phyloP scores from a whole-genome alignment of 1,140 invertebrate genomes.

The Planococcus citri region DNA sequence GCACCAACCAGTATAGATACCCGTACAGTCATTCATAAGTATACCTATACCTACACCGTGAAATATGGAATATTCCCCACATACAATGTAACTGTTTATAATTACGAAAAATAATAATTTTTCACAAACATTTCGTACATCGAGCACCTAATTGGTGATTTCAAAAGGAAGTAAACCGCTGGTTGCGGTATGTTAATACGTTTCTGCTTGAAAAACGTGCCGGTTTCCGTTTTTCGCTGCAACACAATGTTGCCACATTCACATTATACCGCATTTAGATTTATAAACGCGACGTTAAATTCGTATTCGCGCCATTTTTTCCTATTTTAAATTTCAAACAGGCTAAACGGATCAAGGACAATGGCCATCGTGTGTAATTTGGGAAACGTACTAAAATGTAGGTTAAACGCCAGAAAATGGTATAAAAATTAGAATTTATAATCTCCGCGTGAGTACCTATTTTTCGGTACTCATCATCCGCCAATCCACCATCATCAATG shows the following conservation, averaged over 20 bases:
- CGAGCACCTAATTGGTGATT: background rate
- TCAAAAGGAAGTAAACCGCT: background rate
- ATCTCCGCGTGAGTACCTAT: too few relatives aligned
- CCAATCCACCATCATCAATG: background rate
- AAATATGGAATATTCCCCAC: too few relatives aligned
- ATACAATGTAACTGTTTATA: background rate
- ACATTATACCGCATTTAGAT: background rate
- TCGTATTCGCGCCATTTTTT: background rate
- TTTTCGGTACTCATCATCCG: background rate
- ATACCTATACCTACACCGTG: too few relatives aligned
- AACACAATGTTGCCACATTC: background rate
- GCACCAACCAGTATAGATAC: too few relatives aligned
- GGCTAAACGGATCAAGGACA: background rate
- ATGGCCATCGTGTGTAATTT: background rate
- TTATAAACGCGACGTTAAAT: background rate
- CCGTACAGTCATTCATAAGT: too few relatives aligned
- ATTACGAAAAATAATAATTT: background rate
- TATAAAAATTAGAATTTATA: background rate
- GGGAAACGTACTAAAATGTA: background rate
- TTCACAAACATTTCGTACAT: background rate
- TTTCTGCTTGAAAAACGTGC: background rate
- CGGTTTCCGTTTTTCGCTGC: background rate
- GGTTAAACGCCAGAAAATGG: background rate
- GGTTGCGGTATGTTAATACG: slow-evolving; percentile 1
- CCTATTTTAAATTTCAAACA: background rate